Base-by-base conservation (phyloP, 2,113 vertebrate species). In the Perognathus longimembris region DNA sequence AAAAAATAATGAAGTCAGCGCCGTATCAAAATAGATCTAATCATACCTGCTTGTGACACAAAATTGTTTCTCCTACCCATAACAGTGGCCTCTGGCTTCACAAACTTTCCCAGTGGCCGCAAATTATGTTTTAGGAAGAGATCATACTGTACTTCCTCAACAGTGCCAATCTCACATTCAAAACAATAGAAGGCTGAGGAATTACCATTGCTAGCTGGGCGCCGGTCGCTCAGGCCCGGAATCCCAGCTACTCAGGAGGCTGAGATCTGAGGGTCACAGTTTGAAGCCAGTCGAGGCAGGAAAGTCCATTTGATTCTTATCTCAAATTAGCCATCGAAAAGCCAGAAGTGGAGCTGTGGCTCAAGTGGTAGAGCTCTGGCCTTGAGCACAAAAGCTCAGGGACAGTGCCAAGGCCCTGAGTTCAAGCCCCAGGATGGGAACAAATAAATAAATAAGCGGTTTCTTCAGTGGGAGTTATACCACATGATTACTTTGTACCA, bases 11-110 rank as follows among this genome's bases (percentile, higher is more conserved):
- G 78, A 90, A 85, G 78, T 85, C 84, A 96, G 63, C 38, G 64
- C 67, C 90, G 8, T 26, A 80, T 95, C 82, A 94, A 93, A 95
- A 96, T 83, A 94, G 85, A 93, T 93, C 90, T 90, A 80, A 80
- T 87, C 42, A 40, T 87, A 82, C 87, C 78, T 95, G 74, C 90
- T 92, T 97, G 74, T 94, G 82, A 88, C 70, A 83, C 94, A 92
- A 94, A 89, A 91, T 80, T 83, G 45, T 57, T 95, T 95, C 82
- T 94, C 32, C 1, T 95, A 40, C 76, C 54, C 88, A 87, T 88
- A 83, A 92, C 78, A 2, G 0, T 82, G 73, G 81, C 38, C 73
- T 4, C 64, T 88, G 90, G 79, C 71, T 95, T 95, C 18, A 28
- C 64, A 73, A 74, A 75, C 61, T 36, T 83, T 82, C 38, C 78